Evolutionary conservation across 2,797 vertebrate species (phyloP), one percentile per base, ranked within the genome.

Genomic region (Poecilia velifera): DNA sequence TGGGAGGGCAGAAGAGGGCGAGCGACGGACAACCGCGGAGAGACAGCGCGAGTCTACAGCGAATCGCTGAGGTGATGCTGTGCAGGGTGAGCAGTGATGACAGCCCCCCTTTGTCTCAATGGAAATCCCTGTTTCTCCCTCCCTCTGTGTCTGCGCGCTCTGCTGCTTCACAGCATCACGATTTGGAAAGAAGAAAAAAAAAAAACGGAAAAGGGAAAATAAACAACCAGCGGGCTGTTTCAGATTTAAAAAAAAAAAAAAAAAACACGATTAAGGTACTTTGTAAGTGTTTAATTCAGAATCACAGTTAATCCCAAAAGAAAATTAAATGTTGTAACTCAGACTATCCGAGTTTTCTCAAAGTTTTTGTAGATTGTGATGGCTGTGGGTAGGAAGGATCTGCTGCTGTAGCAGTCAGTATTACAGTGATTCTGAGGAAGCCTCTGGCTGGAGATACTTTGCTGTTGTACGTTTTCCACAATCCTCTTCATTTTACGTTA

Each of bases 51-150:
- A 88, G 90, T 51, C 79, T 64, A 74, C 80, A 81, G 82, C 84
- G 88, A 91, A 86, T 88, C 87, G 87, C 78, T 78, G 85, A 90
- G 88, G 85, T 85, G 87, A 90, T 81, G 84, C 81, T 88, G 83
- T 87, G 90, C 83, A 86, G 84, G 79, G 70, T 84, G 88, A 90
- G 84, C 43, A 28, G 55, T 68, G 84, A 84, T 88, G 89, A 91
- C 90, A 90, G 84, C 76, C 77, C 49, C 49, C 31, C 80, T 81
- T 78, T 78, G 82, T 90, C 88, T 90, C 83, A 85, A 20, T 87
- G 86, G 87, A 90, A 87, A 87, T 90, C 85, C 78, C 84, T 88
- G 49, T 73, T 51, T 77, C 76, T 72, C 85, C 79, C 53, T 79
- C 39, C 59, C 77, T 72, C 83, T 68, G 1, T 73, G 68, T 77